Evolutionary conservation across 2,888 invertebrate genomes (phyloP).

Genomic region (Morpho deidamia): DNA sequence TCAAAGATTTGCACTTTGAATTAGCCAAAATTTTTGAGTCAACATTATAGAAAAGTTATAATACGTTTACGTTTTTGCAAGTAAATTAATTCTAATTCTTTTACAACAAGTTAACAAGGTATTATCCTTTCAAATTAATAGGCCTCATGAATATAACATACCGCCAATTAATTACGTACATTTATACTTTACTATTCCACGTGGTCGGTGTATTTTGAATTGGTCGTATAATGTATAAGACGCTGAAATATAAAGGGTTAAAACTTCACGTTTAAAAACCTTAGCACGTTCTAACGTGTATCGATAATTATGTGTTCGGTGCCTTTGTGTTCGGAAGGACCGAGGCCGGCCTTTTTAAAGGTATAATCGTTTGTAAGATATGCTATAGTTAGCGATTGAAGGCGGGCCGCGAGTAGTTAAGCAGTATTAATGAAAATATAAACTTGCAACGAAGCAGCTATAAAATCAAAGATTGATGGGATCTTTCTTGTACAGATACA

Average conservation of each 20-base stretch:
- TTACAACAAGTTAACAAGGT: no score
- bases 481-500: no score
- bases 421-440: not conserved
- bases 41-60: no score
- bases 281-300: slow-evolving; percentile 31
- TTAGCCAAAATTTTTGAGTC: no score
- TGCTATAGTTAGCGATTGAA: slow-evolving; percentile 13
- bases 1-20: no score
- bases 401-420: not conserved
- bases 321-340: slow-evolving; percentile 40
- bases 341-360: slow-evolving; percentile 32
- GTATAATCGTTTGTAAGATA: slow-evolving; percentile 17
- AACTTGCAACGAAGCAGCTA: not conserved
- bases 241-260: slow-evolving; percentile 1
- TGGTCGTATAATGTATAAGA: slow-evolving; percentile 7
- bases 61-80: no score
- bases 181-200: slow-evolving; percentile 11
- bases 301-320: slow-evolving; percentile 40
- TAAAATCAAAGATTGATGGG: no score
- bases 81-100: no score
- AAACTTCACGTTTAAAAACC: slow-evolving; percentile 34
- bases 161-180: slow-evolving; percentile 16
- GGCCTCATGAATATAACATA: slow-evolving; percentile 11
- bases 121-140: slow-evolving; percentile 11
- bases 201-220: slow-evolving; percentile 5